Evolutionary conservation across 2,113 vertebrate species (phyloP), one percentile per base, ranked within the genome.

Genomic region (Alaudala cheleensis): DNA sequence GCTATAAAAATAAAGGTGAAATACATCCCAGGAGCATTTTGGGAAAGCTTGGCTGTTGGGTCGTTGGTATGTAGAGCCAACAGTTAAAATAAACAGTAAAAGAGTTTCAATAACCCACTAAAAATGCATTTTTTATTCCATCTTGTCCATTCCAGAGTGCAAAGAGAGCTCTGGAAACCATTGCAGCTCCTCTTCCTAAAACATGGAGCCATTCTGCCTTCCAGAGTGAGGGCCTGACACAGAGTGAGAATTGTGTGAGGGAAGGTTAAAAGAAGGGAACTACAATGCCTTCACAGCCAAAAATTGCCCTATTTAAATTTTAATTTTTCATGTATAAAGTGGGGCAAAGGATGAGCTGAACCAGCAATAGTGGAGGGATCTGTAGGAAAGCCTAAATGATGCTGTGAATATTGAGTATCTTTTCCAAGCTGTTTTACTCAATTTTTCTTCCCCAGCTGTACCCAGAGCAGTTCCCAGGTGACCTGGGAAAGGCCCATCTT

Each of bases 1-100:
- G 58, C 62, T 80, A 23, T 77, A 91, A 90, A 94, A 94, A 92
- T 85, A 33, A 91, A 89, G 45, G 88, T 91, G 40, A 79, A 94
- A 88, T 86, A 39, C 44, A 71, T 93, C 37, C 51, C 58, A 53
- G 70, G 62, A 89, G 78, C 53, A 40, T 90, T 95, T 95, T 87
- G 70, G 66, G 74, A 85, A 86, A 90, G 70, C 70, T 50, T 34
- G 58, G 49, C 81, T 73, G 17, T 77, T 2, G 7, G 70, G 81
- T 87, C 87, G 77, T 50, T 16, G 10, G 39, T 76, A 62, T 13
- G 19, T 17, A 42, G 33, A 65, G 74, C 39, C 78, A 54, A 8
- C 18, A 80, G 78, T 86, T 82, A 87, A 94, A 87, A 91, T 54
- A 57, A 10, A 58, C 17, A 33, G 39, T 69, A 47, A 81, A 91